Evolutionary conservation across 1,140 invertebrate species (phyloP).

Genomic region (Pachyrhynchus sulphureomaculatus): DNA sequence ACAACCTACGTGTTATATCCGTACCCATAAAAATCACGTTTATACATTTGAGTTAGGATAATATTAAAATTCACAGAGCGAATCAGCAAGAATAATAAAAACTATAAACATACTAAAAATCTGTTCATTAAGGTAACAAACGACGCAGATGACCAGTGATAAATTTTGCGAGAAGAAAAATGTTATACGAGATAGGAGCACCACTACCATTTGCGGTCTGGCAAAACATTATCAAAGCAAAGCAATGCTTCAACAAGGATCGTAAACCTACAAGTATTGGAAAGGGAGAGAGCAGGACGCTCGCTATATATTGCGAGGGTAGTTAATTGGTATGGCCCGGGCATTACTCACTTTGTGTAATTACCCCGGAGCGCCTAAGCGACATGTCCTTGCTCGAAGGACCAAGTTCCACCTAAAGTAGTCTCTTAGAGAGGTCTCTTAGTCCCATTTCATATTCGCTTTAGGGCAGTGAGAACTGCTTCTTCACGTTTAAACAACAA

Average conservation of each 20-base stretch:
- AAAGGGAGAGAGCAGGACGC: conserved; percentile 18
- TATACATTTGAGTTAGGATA: too few relatives aligned
- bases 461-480: conserved; percentile 13
- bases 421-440: conserved; percentile 25
- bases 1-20: too few relatives aligned
- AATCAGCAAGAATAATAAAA: too few relatives aligned
- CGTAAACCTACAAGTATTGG: conserved; percentile 29
- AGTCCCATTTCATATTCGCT: conserved; percentile 18
- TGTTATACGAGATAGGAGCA: conserved; percentile 16
- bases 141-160: conserved; percentile 10
- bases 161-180: conserved; percentile 21
- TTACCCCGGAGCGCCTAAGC: conserved; percentile 48
- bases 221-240: conserved; percentile 33
- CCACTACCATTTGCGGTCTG: conserved; percentile 25
- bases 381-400: conserved; percentile 48
- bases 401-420: conserved; percentile 17
- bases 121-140: conserved; percentile 12
- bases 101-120: too few relatives aligned
- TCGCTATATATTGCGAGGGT: conserved; percentile 33
- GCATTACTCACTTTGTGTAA: conserved; percentile 51
- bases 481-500: conserved; percentile 29
- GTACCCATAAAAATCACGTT: too few relatives aligned
- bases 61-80: too few relatives aligned
- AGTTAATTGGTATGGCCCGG: conserved; percentile 43
- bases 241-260: conserved; percentile 29